phyloP scores from a whole-genome alignment of 1,140 invertebrate species.

The Cydia pomonella region DNA sequence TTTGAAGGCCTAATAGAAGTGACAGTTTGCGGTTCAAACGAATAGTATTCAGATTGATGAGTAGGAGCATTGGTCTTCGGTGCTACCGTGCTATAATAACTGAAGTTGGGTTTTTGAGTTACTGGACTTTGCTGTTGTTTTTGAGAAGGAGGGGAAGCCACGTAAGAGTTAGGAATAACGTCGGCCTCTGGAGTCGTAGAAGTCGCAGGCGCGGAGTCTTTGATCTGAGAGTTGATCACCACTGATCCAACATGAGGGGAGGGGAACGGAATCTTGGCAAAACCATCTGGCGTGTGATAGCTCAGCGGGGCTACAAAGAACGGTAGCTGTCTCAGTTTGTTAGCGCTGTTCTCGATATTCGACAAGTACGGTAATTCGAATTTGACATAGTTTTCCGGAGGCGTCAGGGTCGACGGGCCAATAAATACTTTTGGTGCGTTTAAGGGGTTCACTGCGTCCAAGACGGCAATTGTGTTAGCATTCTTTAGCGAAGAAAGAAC shows the following conservation, averaged over 20 bases:
- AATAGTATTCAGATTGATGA: slow-evolving; percentile 66
- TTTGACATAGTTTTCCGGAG: slow-evolving; percentile 87
- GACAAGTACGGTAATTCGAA: slow-evolving; percentile 92
- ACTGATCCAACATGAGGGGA: slow-evolving; percentile 92
- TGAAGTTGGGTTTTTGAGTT: slow-evolving; percentile 66
- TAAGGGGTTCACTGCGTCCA: slow-evolving; percentile 85
- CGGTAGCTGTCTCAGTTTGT: slow-evolving; percentile 86
- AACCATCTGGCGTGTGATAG: slow-evolving; percentile 89
- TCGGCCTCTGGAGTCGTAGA: slow-evolving; percentile 41
- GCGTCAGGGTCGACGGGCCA: slow-evolving; percentile 86
- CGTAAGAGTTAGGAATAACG: slow-evolving; percentile 53
- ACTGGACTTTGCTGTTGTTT: slow-evolving; percentile 47
- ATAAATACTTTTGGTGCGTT: slow-evolving; percentile 89
- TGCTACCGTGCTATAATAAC: slow-evolving; percentile 64
- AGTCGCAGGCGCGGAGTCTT: slow-evolving; percentile 46
- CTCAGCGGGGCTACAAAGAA: slow-evolving; percentile 92
- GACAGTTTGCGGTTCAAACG: slow-evolving; percentile 69
- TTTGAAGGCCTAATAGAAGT: slow-evolving; percentile 58
- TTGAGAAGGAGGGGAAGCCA: slow-evolving; percentile 44
- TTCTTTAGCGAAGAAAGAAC: slow-evolving; percentile 85
- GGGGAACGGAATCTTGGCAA: slow-evolving; percentile 91
- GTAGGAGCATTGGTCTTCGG: slow-evolving; percentile 55
- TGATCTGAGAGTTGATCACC: slow-evolving; percentile 83
- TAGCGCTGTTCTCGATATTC: slow-evolving; percentile 86
- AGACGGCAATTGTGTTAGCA: slow-evolving; percentile 87